phyloP scores from a whole-genome alignment of 1,140 invertebrate genomes.

The Zaprionus gabonicus region DNA sequence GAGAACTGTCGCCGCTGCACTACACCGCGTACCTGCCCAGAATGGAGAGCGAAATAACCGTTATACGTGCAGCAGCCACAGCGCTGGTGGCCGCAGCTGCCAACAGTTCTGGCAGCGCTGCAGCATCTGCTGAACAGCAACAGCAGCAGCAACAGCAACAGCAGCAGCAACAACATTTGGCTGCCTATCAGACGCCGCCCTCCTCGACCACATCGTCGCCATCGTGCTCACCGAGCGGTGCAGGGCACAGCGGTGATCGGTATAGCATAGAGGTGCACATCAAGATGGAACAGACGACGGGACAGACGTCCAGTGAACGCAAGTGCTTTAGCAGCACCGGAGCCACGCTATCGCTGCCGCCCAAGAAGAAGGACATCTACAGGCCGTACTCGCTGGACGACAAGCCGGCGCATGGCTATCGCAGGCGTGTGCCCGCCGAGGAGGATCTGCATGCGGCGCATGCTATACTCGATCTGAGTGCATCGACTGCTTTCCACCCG shows the following conservation, averaged over 20 bases:
- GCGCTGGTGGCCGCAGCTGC: conserved; percentile 76
- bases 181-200: conserved; percentile 79
- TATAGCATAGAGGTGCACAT: conserved; percentile 63
- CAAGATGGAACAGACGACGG: conserved; percentile 55
- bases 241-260: conserved; percentile 50
- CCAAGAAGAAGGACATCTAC: conserved; percentile 95
- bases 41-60: conserved; percentile 85
- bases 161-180: conserved; percentile 62
- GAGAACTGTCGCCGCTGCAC: conserved; percentile 87
- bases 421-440: conserved; percentile 88
- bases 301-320: conserved; percentile 79
- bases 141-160: conserved; percentile 32
- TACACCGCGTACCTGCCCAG: conserved; percentile 87
- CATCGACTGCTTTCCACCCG: conserved; percentile 90
- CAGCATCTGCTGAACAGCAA: conserved; percentile 5
- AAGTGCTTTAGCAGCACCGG: conserved; percentile 93
- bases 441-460: conserved; percentile 93
- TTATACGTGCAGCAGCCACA: conserved; percentile 81
- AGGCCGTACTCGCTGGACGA: conserved; percentile 92
- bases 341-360: conserved; percentile 91
- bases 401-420: conserved; percentile 85
- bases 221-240: conserved; percentile 72
- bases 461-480: conserved; percentile 93
- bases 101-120: conserved; percentile 27
- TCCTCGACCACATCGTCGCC: conserved; percentile 80